Base-by-base conservation (phyloP, 2,797 vertebrate species). In the Choloepus didactylus region DNA sequence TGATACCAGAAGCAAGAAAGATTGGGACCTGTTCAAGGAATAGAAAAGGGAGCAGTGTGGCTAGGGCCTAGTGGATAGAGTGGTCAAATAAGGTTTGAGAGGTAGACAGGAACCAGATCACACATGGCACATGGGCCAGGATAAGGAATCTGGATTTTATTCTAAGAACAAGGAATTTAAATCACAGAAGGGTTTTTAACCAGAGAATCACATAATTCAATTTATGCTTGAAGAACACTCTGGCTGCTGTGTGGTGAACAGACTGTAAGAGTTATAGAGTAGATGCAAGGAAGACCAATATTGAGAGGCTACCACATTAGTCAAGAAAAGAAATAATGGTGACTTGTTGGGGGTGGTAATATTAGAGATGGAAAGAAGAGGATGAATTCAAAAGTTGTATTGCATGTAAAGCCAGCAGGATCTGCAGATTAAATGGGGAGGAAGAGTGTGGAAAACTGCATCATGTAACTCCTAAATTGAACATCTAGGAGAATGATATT, bases 91-190 rank as follows among this genome's bases (percentile, higher is more conserved):
- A 89, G 8, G 9, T 1, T 66, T 56, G 41, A 82, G 69, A 95
- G 1, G 18, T 59, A 6, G 31, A 6, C 0, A 31, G 27, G 41
- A 62, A 66, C 4, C 38, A 66, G 56, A 35, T 70, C n/a, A 80
- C 59, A 49, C 5, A 19, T 16, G 51, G 16, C 21, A 77, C 29
- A 19, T 16, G 1, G 9, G 66, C 75, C 31, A 54, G 23, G 21
- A 19, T 25, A 54, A 59, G 19, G 29, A 35, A 51, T 29, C 18
- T 44, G 16, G 46, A 62, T 77, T 95, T 73, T 91, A 59, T 21
- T 59, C 6, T 66, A 86, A 86, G 23, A 92, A 23, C 41, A 91
- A 94, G 38, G 49, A 75, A 21, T 60, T 27, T 60, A 72, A 93
- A 25, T 67, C 35, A 67, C 31, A 84, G 31, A 44, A 87, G 14